phyloP scores from a whole-genome alignment of 2,113 vertebrate genomes.

The Chionodraco myersi region DNA sequence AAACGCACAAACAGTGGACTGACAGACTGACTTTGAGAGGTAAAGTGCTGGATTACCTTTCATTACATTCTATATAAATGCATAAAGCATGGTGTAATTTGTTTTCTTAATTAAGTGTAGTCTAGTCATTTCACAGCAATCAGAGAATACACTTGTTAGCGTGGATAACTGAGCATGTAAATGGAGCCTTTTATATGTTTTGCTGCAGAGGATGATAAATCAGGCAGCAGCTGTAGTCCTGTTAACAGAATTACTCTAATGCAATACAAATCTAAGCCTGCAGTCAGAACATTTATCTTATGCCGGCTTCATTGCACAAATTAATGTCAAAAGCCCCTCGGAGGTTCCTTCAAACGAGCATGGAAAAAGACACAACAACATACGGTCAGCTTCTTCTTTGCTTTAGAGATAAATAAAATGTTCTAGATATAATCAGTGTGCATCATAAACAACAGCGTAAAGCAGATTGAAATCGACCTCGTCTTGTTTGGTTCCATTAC shows the following conservation, averaged over 20 bases:
- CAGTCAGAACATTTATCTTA: conserved; percentile 39
- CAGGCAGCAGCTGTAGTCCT: conserved; percentile 30
- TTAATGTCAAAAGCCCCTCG: not conserved
- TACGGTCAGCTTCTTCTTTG: not conserved
- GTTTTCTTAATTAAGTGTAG: not conserved
- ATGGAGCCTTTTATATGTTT: conserved; percentile 40
- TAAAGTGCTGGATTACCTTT: conserved; percentile 7
- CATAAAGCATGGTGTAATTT: conserved; percentile 1
- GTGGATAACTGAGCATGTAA: conserved; percentile 18
- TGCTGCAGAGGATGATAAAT: conserved; percentile 55
- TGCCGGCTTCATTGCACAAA: not conserved
- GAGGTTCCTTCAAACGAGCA: not conserved
- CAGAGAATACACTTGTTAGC: conserved; percentile 1
- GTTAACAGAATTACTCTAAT: conserved; percentile 68
- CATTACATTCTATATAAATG: not conserved
- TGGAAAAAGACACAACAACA: not conserved
- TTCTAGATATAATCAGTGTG: conserved; percentile 5
- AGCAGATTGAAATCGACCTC: conserved; percentile 51
- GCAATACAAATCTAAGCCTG: conserved; percentile 55
- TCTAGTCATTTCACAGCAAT: conserved; percentile 11
- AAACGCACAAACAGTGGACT: conserved; percentile 7
- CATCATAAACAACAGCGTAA: conserved; percentile 41
- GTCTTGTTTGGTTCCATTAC: conserved; percentile 17
- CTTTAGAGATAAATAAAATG: conserved; percentile 14
- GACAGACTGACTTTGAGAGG: conserved; percentile 21